Evolutionary conservation across 2,888 invertebrate genomes (phyloP), one percentile per base, ranked within the genome.

Genomic region (Elmis aenea): DNA sequence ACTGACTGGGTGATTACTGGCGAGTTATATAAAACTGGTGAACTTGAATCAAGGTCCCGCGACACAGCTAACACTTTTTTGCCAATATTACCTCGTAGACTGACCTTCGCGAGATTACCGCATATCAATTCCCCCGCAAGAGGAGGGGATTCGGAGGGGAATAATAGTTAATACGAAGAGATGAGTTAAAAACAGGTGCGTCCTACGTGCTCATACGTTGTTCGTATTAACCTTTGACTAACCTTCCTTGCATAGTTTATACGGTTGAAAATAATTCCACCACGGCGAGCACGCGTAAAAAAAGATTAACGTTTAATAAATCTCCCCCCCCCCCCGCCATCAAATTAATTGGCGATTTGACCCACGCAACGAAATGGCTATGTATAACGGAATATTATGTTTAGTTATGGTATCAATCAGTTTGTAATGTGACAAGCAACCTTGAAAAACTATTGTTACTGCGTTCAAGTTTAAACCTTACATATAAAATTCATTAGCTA

Each of bases 151-250:
- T 8, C 18, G 18, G 18, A 5, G 18, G 18, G 43, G 40, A 24
- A 32, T 35, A 32, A n/a, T n/a, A n/a, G n/a, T n/a, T n/a, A n/a
- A 34, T 13, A 12, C 10, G 26, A 31, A 36, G 33, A 30, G 29
- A 26, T 30, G 33, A 18, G n/a, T n/a, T n/a, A 24, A 18, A 29
- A 43, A 48, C 49, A 46, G 42, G 50, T 42, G 42, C 38, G 46
- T 42, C 34, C 43, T 40, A 38, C 38, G 43, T 46, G 44, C 45
- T 44, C 38, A 33, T 42, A 34, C 38, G 39, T 45, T 26, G 35
- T 39, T 42, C 36, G 42, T 25, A 21, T 45, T 46, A 48, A 44
- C 48, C 48, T 49, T 38, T 46, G 42, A 35, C 42, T 45, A 39
- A 49, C 48, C 48, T 49, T 48, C 37, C 31, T 31, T 36, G 13